A percentile compares a stretch with the other conserved stretches of the same genome.
Evolutionary conservation across 2,797 vertebrate genomes (phyloP).

Genomic region (Eulemur albifrons): DNA sequence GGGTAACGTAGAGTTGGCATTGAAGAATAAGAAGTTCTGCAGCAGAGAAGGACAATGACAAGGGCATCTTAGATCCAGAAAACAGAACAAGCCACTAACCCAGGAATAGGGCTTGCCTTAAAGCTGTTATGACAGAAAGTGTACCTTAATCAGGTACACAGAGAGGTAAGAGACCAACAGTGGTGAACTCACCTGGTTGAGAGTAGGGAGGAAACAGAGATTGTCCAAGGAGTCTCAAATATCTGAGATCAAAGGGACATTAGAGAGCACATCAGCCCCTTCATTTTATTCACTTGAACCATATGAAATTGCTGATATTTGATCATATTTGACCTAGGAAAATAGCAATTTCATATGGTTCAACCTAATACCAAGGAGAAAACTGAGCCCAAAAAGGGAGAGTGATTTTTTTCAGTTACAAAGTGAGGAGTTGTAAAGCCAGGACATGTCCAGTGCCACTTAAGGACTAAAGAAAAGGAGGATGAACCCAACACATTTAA

Average conservation of each 20-base stretch:
- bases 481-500: neutral
- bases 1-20: neutral
- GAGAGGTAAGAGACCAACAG: neutral
- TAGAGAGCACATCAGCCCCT: neutral
- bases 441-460: neutral
- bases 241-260: neutral
- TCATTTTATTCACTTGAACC: neutral
- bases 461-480: neutral
- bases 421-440: neutral
- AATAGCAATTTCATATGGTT: neutral
- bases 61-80: neutral
- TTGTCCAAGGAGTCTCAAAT: neutral
- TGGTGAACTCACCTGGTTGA: neutral
- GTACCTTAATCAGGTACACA: neutral
- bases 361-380: neutral
- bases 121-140: neutral
- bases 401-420: neutral
- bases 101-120: neutral
- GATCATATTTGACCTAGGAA: neutral
- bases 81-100: neutral
- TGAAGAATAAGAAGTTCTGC: neutral
- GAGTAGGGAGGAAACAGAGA: neutral
- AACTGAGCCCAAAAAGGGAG: neutral
- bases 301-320: neutral
- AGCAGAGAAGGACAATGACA: fast-evolving